Evolutionary conservation across 1,140 invertebrate genomes (phyloP).

Genomic region (Oncopeltus fasciatus): DNA sequence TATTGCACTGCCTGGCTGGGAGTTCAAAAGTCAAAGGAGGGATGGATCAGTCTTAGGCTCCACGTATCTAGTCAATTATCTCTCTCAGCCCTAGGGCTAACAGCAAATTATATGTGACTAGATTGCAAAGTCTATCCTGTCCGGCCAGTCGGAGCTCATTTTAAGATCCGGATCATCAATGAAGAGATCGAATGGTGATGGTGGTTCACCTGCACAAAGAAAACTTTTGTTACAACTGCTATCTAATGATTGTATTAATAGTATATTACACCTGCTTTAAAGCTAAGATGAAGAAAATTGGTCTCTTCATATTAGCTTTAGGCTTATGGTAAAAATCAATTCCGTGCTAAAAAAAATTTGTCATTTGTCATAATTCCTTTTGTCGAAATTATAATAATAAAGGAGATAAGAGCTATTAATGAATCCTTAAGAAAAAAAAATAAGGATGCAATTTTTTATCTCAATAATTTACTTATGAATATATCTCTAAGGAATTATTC

Average conservation of each 20-base stretch:
- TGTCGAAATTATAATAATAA: no score
- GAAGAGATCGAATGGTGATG: conserved; percentile 45
- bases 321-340: neutral
- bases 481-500: no score
- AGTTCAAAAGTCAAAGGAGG: neutral
- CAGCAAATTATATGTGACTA: conserved; percentile 26
- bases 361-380: neutral
- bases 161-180: conserved; percentile 52
- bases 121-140: conserved; percentile 46
- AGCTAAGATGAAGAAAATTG: neutral
- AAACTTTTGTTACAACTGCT: neutral
- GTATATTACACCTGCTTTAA: neutral
- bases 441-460: no score
- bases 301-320: neutral
- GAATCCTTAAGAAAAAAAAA: no score
- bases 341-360: neutral
- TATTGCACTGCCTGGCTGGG: neutral
- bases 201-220: neutral
- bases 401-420: no score
- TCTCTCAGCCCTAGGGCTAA: neutral
- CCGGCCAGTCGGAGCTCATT: conserved; percentile 34
- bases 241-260: neutral
- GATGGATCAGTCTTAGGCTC: neutral
- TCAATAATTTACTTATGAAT: no score
- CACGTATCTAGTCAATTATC: no score